Conservation (phyloP, 2,113 vertebrate genomes). For the Cinclus cinclus region DNA sequence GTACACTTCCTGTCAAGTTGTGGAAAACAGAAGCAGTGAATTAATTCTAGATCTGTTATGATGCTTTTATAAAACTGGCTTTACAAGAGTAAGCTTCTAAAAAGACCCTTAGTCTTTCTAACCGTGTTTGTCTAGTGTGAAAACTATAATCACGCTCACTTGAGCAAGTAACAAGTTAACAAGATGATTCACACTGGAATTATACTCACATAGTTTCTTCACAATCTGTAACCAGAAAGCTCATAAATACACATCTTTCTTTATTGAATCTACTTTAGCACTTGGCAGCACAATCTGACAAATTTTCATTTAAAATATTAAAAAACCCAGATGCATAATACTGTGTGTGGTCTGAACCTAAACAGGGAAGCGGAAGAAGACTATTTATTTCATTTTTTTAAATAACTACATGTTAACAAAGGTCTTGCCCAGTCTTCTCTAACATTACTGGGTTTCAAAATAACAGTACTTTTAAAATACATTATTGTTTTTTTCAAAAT, state of each 20-base stretch:
- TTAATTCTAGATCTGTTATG: not conserved
- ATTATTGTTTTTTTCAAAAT: not conserved
- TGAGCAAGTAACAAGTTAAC: not conserved
- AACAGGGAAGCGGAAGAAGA: not conserved
- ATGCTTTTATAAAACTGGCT: not conserved
- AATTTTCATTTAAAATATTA: not conserved
- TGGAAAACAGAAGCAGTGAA: not conserved
- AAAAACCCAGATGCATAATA: not conserved
- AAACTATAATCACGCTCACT: not conserved
- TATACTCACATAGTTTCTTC: not conserved
- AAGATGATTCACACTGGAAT: not conserved
- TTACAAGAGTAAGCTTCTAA: not conserved
- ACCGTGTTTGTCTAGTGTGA: not conserved
- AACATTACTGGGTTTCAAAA: not conserved
- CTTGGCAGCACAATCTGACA: not conserved
- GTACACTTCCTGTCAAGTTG: fast-evolving
- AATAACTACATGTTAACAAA: not conserved
- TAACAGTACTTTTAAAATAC: not conserved
- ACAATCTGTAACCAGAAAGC: not conserved
- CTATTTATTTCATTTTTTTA: not conserved
- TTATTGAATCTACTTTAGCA: not conserved
- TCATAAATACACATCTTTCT: not conserved
- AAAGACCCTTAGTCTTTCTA: not conserved
- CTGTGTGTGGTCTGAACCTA: not conserved
- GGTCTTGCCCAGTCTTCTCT: not conserved